Percentiles rank a stretch among this genome's conserved stretches.
phyloP scores from a whole-genome alignment of 2,113 vertebrate species.

The Pomatorhinus ruficollis region DNA sequence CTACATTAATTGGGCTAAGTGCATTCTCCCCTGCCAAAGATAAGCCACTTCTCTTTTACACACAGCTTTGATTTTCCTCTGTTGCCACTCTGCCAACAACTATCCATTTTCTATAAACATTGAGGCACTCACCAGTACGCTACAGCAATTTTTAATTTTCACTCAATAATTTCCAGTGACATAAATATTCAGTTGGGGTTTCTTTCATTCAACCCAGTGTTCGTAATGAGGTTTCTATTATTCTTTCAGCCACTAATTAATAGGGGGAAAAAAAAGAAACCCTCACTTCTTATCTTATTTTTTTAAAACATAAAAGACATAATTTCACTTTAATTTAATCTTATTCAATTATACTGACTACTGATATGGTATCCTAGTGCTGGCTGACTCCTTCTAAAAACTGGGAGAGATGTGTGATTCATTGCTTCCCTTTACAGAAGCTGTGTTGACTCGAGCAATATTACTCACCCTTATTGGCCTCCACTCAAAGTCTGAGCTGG shows the following conservation, averaged over 20 bases:
- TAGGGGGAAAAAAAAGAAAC: fast-evolving
- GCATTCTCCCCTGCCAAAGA: background rate
- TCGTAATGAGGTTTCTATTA: background rate
- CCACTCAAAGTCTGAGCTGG: background rate
- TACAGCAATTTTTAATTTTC: background rate
- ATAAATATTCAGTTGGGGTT: background rate
- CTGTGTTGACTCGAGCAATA: background rate
- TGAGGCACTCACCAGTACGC: background rate
- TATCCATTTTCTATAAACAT: background rate
- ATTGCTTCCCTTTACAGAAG: background rate
- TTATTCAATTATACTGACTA: background rate
- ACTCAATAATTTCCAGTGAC: background rate
- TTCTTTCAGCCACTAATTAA: background rate
- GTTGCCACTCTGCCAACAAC: background rate
- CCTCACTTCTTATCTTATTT: background rate
- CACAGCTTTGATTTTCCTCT: background rate
- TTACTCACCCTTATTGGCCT: background rate
- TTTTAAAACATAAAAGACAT: background rate
- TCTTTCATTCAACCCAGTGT: background rate
- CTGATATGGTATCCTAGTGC: background rate
- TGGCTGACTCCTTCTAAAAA: background rate
- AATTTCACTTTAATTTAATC: background rate
- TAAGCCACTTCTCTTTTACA: background rate
- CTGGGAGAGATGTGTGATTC: background rate
- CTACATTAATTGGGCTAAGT: background rate